Evolutionary conservation across 1,140 invertebrate species (phyloP).

Genomic region (Drosophila hydei): DNA sequence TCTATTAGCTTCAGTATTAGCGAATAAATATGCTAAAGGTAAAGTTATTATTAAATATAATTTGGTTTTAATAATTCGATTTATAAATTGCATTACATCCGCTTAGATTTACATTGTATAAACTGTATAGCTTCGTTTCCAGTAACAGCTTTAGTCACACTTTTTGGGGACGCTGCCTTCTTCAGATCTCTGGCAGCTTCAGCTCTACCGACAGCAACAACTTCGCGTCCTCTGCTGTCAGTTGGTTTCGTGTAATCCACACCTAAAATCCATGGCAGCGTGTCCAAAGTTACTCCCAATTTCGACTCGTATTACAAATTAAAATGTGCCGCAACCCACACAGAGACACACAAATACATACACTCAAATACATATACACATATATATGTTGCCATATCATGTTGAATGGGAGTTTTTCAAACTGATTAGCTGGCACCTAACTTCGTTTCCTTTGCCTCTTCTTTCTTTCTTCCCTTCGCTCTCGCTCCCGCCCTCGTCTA

Average conservation of each 20-base stretch:
- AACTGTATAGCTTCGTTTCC: neutral
- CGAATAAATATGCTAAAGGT: too few relatives aligned
- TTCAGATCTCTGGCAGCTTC: slow-evolving; percentile 19
- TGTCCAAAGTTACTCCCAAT: slow-evolving; percentile 79
- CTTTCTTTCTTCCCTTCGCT: too few relatives aligned
- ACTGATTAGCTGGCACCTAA: slow-evolving; percentile 70
- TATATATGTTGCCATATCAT: neutral
- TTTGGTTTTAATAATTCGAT: too few relatives aligned
- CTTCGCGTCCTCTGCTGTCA: slow-evolving; percentile 17
- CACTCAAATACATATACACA: slow-evolving; percentile 1
- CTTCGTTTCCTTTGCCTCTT: neutral
- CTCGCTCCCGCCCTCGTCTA: neutral
- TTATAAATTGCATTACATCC: neutral
- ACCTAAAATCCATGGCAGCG: slow-evolving; percentile 62
- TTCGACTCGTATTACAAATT: slow-evolving; percentile 83
- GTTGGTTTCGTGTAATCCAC: slow-evolving; percentile 66
- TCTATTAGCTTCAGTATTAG: neutral
- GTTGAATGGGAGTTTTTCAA: slow-evolving; percentile 57
- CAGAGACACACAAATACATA: slow-evolving; percentile 15
- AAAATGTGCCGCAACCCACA: slow-evolving; percentile 75
- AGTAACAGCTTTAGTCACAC: slow-evolving; percentile 58
- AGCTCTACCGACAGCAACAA: slow-evolving; percentile 11
- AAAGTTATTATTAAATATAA: too few relatives aligned
- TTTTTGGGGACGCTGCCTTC: slow-evolving; percentile 31
- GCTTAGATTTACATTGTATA: neutral